Percentiles rank a stretch among this genome's conserved stretches.
These are phyloP conservation scores for Palythoa grandis DNA, from an alignment of 92 coral and sea anemone species.

Conservation along the genomic window DNA sequence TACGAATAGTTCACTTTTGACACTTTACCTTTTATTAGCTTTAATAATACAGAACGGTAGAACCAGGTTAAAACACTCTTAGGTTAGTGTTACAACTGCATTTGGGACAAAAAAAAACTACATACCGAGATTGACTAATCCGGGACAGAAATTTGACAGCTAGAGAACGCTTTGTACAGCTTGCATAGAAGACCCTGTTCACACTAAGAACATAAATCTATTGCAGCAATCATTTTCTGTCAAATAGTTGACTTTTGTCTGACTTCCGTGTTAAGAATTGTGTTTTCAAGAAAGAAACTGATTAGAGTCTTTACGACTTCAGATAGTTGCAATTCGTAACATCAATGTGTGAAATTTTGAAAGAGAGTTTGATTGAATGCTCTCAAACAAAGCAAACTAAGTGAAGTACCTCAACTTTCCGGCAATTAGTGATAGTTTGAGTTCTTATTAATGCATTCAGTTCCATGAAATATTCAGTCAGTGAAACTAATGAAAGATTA, in stretches of 20 bases:
- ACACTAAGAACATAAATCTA: slow-evolving; percentile 6
- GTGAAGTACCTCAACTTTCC: slow-evolving; percentile 26
- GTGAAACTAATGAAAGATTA: not conserved
- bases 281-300: not conserved
- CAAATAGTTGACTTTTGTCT: slow-evolving; percentile 32
- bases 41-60: not conserved
- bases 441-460: not conserved
- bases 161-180: not conserved
- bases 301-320: not conserved
- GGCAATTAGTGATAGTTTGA: not conserved
- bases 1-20: not conserved
- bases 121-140: not conserved
- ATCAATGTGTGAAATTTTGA: slow-evolving; percentile 14
- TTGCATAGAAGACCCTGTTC: slow-evolving; percentile 5
- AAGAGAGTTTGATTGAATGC: slow-evolving; percentile 6
- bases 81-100: not conserved
- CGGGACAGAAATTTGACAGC: slow-evolving; percentile 26
- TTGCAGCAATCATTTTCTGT: slow-evolving; percentile 31
- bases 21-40: not conserved
- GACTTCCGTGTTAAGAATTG: slow-evolving; percentile 20
- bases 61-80: not conserved
- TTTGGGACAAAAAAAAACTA: not conserved
- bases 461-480: not conserved
- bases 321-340: not conserved
- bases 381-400: slow-evolving; percentile 35